Base-by-base conservation (phyloP, 2,113 vertebrate genomes). In the Percina caprodes region DNA sequence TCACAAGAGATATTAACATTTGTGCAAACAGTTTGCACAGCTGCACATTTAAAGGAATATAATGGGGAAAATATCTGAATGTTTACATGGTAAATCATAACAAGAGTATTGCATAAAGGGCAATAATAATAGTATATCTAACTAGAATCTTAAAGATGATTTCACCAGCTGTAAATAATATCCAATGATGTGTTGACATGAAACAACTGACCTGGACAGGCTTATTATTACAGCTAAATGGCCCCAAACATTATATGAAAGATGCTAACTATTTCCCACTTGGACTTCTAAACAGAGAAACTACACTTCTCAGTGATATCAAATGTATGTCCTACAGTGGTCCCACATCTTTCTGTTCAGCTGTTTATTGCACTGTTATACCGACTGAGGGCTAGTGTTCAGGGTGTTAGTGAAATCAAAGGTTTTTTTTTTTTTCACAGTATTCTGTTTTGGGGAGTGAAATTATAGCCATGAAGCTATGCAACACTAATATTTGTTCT, bases 21-120 rank as follows among this genome's bases (percentile, higher is more conserved):
- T 79, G 78, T 88, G 84, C 85, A 84, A 89, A 88, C 66, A 69
- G 65, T 49, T 78, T 30, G 30, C 30, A 82, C 58, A 80, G 77
- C 48, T 77, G 54, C 52, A 49, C 46, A 30, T 71, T 76, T 69
- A 46, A 30, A 66, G 58, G 21, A 77, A 60, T 21, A 69, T 45
- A 45, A 70, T n/a, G 1, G 58, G 52, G 24, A 21, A 46, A 77
- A 63, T 63, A 74, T 35, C 46, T 75, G 86, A 63, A 87, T 85
- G 86, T 94, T 95, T 94, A 94, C 90, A 94, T 72, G 85, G 93
- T 94, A 94, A 94, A 93, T 91, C 82, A 56, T 86, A 77, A 87
- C 30, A 79, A 79, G 15, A 84, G 77, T 86, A 90, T 85, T 91
- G 87, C 90, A 74, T 76, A 76, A 88, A 88, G 80, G 11, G 85